Evolutionary conservation across 1,140 invertebrate species (phyloP).

Genomic region (Xylocopa sonorina): DNA sequence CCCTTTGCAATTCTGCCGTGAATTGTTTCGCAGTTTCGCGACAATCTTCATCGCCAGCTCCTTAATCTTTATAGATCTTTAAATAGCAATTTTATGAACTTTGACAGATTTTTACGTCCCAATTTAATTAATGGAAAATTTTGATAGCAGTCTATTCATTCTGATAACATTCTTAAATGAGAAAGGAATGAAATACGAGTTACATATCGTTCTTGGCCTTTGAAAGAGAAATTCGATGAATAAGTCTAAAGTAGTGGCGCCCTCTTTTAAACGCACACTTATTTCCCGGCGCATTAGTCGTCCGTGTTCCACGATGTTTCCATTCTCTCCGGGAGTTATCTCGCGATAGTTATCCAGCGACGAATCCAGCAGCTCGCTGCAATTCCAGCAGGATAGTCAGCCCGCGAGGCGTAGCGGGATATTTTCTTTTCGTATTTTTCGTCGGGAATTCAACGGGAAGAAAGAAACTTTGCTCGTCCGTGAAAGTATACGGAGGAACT

Average conservation of each 20-base stretch:
- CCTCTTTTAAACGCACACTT: conserved; percentile 59
- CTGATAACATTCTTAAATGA: too few species aligned
- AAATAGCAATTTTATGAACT: too few species aligned
- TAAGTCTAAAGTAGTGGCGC: too few species aligned
- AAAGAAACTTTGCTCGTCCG: conserved; percentile 41
- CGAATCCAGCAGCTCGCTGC: neutral
- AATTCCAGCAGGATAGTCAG: neutral
- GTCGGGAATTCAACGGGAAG: conserved; percentile 7
- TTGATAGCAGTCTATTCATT: too few species aligned
- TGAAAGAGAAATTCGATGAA: too few species aligned
- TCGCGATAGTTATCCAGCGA: neutral
- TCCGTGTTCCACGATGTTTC: conserved; percentile 13
- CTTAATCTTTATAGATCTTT: too few species aligned
- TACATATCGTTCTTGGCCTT: too few species aligned
- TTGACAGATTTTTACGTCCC: too few species aligned
- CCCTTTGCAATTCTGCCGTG: neutral
- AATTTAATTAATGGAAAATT: too few species aligned
- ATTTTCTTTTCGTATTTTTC: conserved; percentile 11
- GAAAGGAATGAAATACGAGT: too few species aligned
- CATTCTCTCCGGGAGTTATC: conserved; percentile 13
- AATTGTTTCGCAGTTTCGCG: too few species aligned
- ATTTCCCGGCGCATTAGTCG: conserved; percentile 48
- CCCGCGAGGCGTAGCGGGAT: neutral
- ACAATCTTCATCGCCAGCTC: neutral
- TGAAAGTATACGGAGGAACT: conserved; percentile 21